Evolutionary conservation across 1,140 invertebrate genomes (phyloP).

Genomic region (Cotesia glomerata): DNA sequence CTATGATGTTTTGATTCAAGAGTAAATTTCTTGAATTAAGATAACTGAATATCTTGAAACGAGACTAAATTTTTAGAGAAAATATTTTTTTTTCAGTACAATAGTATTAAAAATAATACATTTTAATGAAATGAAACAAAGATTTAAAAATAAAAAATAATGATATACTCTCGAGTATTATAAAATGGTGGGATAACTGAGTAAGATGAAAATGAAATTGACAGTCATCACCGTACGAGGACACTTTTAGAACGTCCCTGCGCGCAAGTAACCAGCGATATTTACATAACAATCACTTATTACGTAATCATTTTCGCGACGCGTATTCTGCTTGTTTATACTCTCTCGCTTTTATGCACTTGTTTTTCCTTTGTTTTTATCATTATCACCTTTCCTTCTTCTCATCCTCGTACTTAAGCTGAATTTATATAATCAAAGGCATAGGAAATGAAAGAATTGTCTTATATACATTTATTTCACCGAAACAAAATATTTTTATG

Average conservation of each 20-base stretch:
- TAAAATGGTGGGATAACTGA: slow-evolving; percentile 34
- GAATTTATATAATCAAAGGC: neutral
- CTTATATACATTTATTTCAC: too few species aligned
- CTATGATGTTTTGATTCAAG: too few species aligned
- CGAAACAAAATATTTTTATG: too few species aligned
- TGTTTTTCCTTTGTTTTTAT: slow-evolving; percentile 6
- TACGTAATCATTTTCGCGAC: slow-evolving; percentile 57
- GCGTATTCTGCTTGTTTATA: slow-evolving; percentile 37
- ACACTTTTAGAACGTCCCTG: slow-evolving; percentile 46
- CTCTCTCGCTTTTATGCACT: slow-evolving; percentile 34
- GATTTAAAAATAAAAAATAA: neutral
- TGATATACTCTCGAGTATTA: slow-evolving; percentile 25
- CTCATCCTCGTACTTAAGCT: neutral
- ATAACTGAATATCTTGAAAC: too few species aligned
- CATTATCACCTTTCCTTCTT: neutral
- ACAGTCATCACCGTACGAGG: slow-evolving; percentile 48
- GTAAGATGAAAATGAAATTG: slow-evolving; percentile 50
- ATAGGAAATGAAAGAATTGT: neutral
- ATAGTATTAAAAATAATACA: neutral
- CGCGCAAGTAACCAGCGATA: slow-evolving; percentile 51
- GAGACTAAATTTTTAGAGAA: too few species aligned
- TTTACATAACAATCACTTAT: slow-evolving; percentile 62
- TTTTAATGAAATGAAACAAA: neutral
- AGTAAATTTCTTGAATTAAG: too few species aligned
- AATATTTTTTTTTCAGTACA: too few species aligned